Percentiles rank a stretch among this genome's conserved stretches.
Evolutionary conservation across 2,113 vertebrate genomes (phyloP).

Genomic region (Anthoscopus minutus): DNA sequence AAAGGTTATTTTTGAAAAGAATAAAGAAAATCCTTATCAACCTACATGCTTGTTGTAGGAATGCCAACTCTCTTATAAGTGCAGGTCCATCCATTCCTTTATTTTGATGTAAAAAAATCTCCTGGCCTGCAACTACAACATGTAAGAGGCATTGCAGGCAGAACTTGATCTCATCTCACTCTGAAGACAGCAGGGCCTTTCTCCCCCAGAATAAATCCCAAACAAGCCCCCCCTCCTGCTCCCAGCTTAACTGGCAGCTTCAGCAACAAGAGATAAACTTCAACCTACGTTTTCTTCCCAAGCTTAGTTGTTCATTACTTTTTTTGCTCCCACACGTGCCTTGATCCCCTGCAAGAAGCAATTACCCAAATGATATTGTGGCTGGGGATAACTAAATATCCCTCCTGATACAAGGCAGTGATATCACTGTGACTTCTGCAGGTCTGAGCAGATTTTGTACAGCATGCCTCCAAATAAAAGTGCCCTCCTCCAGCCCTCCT

Average conservation of each 20-base stretch:
- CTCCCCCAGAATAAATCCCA: constrained; percentile 34
- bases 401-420: not conserved
- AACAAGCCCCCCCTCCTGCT: not conserved
- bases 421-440: not conserved
- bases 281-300: not conserved
- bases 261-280: constrained; percentile 41
- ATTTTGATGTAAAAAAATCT: constrained; percentile 49
- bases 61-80: constrained; percentile 45
- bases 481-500: not conserved
- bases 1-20: constrained; percentile 63
- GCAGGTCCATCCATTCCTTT: constrained; percentile 33
- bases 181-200: constrained; percentile 53
- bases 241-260: constrained; percentile 13
- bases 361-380: constrained; percentile 18
- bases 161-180: constrained; percentile 41
- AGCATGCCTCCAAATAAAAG: not conserved
- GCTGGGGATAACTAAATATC: not conserved
- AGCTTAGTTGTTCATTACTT: not conserved
- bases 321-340: not conserved
- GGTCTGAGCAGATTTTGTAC: not conserved
- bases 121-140: not conserved
- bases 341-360: constrained; percentile 15
- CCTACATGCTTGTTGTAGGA: constrained; percentile 35
- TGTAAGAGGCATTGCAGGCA: constrained; percentile 23
- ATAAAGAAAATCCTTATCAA: constrained; percentile 64